Base-by-base conservation (phyloP, 2,888 invertebrate genomes). In the Germaria angustata region DNA sequence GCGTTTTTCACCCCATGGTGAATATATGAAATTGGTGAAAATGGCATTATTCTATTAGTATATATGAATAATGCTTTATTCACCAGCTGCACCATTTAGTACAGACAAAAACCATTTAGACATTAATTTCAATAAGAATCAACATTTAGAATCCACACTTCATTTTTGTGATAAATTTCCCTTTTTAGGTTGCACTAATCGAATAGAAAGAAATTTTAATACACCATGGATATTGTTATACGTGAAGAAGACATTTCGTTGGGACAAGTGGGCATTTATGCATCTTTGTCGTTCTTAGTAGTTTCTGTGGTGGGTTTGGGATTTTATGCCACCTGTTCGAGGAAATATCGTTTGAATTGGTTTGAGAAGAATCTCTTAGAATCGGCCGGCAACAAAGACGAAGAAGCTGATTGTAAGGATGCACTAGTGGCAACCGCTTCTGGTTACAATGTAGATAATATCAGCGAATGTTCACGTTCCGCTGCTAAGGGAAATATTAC, bases 311-410 rank as follows among this genome's bases (percentile, higher is more conserved):
- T 92, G 15, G 91, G 92, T 24, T 88, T 92, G 0, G 88, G 92
- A 5, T 85, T 93, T 2, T 93, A 93, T 84, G 91, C 93, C 34
- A 92, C 92, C 57, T 93, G 93, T 86, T 92, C 93, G 17, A 91
- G 91, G 76, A 91, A 92, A 51, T 93, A 92, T 86, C 90, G 92
- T 39, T 90, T 93, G 44, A 93, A 93, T 88, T 93, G 93, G 93
- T 93, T 93, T 85, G 93, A 93, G 87, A 92, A 92, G 84, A 92
- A 92, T 82, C 88, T 93, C 6, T 87, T 93, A 32, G 93, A 93
- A 84, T 91, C 92, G 0, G 92, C 92, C 20, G 88, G 86, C 39
- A 92, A 92, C 81, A 89, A 88, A 81, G 91, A 90, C 59, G 91
- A 91, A 55, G 87, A 91, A 34, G 90, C 88, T 20, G 91, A 92